Evolutionary conservation across 64 coral and sea anemone genomes (phyloP).

Genomic region (Stichodactyla helianthus): DNA sequence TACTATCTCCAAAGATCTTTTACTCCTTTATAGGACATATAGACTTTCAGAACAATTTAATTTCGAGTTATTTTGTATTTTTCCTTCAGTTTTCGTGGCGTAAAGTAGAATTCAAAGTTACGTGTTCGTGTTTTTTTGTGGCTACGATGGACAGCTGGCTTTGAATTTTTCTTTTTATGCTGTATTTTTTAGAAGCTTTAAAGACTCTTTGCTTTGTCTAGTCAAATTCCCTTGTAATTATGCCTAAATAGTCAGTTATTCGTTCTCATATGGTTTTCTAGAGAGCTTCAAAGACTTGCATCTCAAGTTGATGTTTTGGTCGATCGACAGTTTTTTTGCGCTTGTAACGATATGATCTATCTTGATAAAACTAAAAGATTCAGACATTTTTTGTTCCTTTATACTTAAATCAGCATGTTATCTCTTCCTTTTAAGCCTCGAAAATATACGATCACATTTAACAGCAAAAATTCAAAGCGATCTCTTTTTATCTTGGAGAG

Average conservation of each 20-base stretch:
- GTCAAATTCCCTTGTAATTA: slow-evolving; percentile 1
- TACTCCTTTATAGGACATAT: background rate
- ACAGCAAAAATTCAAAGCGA: background rate
- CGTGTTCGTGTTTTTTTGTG: background rate
- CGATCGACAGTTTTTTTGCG: background rate
- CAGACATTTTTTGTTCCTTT: too few species aligned
- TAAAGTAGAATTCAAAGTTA: background rate
- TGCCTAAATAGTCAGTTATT: background rate
- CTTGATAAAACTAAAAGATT: too few species aligned
- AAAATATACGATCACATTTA: background rate
- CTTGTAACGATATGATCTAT: too few species aligned
- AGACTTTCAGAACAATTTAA: background rate
- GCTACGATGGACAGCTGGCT: background rate
- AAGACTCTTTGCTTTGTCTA: background rate
- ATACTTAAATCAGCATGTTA: background rate
- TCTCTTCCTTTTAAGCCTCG: background rate
- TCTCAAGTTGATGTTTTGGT: background rate
- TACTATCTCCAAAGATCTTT: background rate
- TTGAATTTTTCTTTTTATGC: background rate
- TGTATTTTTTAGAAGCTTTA: background rate
- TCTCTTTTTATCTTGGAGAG: background rate
- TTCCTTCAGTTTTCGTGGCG: background rate
- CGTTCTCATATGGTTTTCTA: too few species aligned
- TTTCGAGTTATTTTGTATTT: background rate
- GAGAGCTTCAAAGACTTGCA: background rate